Evolutionary conservation across 2,113 vertebrate genomes (phyloP).

Genomic region (Amphiprion ocellaris): DNA sequence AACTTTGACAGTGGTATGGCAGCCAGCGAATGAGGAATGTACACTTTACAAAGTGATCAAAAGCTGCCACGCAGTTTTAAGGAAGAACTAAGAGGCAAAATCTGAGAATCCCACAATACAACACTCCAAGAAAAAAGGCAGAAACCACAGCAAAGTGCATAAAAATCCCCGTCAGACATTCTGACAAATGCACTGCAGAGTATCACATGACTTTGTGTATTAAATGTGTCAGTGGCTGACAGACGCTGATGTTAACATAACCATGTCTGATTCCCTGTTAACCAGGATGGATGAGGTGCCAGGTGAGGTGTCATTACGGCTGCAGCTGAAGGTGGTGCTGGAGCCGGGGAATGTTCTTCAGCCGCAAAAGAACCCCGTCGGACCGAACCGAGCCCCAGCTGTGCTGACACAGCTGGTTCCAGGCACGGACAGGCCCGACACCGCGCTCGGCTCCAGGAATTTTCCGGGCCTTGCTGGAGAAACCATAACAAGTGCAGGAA

Average conservation of each 20-base stretch:
- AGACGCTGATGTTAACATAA: conserved; percentile 31
- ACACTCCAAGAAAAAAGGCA: conserved; percentile 18
- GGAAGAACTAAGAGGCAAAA: conserved; percentile 35
- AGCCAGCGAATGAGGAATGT: conserved; percentile 17
- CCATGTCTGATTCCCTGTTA: conserved; percentile 34
- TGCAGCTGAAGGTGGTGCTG: conserved; percentile 30
- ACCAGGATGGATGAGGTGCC: conserved; percentile 62
- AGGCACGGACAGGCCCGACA: conserved; percentile 72
- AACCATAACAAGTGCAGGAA: conserved; percentile 97
- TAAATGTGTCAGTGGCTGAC: conserved; percentile 49
- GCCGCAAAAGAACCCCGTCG: conserved; percentile 52
- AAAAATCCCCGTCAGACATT: conserved; percentile 49
- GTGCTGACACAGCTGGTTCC: conserved; percentile 91
- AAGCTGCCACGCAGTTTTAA: conserved; percentile 19
- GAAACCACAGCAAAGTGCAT: conserved; percentile 63
- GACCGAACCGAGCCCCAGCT: conserved; percentile 65
- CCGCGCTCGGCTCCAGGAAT: conserved; percentile 68
- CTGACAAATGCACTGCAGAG: conserved; percentile 43
- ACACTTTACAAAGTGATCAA: conserved; percentile 41
- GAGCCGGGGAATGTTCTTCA: conserved; percentile 14
- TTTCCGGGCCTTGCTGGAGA: conserved; percentile 87
- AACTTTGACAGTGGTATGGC: conserved; percentile 27
- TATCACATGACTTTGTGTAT: conserved; percentile 52
- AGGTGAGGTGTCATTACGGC: conserved; percentile 40
- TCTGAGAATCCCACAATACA: conserved; percentile 51